A percentile compares a stretch with the other conserved stretches of the same genome.
These are phyloP conservation scores for Parnassius orleans DNA, from an alignment of 2,888 invertebrate genomes.

Conservation along the genomic window DNA sequence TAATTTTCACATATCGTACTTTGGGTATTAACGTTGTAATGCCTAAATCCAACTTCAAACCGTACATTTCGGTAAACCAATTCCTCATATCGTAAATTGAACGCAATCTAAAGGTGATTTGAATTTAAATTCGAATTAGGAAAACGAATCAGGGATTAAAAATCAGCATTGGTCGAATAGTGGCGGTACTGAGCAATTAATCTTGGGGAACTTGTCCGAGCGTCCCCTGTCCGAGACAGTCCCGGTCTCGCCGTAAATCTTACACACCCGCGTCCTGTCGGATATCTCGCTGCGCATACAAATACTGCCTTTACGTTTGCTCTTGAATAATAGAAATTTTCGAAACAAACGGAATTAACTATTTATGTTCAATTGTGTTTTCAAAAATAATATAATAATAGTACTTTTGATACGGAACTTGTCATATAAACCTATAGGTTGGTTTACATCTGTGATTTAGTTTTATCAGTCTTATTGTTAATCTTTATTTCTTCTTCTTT, in stretches of 20 bases:
- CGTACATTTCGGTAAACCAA: slow-evolving; percentile 4
- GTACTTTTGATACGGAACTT: no score
- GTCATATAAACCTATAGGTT: no score
- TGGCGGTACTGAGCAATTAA: slow-evolving; percentile 56
- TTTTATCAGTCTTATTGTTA: no score
- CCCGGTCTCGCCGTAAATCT: slow-evolving; percentile 32
- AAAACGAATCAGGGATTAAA: slow-evolving; percentile 54
- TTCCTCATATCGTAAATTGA: slow-evolving; percentile 16
- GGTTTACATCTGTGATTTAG: no score
- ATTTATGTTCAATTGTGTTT: slow-evolving; percentile 6
- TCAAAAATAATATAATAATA: neutral
- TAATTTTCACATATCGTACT: neutral
- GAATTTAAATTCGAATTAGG: slow-evolving; percentile 44
- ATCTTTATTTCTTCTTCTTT: no score
- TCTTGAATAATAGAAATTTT: slow-evolving; percentile 24
- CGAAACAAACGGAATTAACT: slow-evolving; percentile 18
- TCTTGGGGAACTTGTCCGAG: slow-evolving; percentile 53
- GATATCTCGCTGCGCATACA: slow-evolving; percentile 57
- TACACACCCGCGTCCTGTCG: slow-evolving; percentile 54
- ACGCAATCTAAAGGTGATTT: slow-evolving; percentile 37
- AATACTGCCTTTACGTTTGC: slow-evolving; percentile 37
- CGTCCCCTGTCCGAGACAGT: slow-evolving; percentile 41
- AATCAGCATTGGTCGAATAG: slow-evolving; percentile 58
- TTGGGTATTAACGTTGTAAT: slow-evolving; percentile 2
- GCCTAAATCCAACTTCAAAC: slow-evolving; percentile 1